These are phyloP conservation scores for cat (Felis catus) DNA, from an alignment of 2,113 vertebrate genomes.

Conservation along the genomic window F.catus_Fca126_mat1.0 CM031411.1:114449501-114450000, in stretches of 20 bases:
- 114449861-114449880: background rate
- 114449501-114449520: background rate
- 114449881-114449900: background rate
- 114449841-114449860: background rate
- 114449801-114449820: background rate
- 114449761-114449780: background rate
- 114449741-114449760: background rate
- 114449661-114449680: background rate
- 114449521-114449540: background rate
- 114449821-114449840: background rate
- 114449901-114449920: background rate
- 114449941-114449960: too few relatives aligned
- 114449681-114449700: background rate
- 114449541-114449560: background rate
- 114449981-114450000: too few relatives aligned
- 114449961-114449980: too few relatives aligned
- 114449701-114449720: background rate
- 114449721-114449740: background rate
- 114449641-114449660: background rate
- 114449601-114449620: background rate
- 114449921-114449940: background rate
- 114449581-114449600: constrained; percentile 16
- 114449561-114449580: background rate
- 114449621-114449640: background rate
- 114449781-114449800: background rate